Percentiles rank a stretch among this genome's conserved stretches.
Evolutionary conservation across 2,113 vertebrate species (phyloP).

Genomic region (Hippotragus niger): DNA sequence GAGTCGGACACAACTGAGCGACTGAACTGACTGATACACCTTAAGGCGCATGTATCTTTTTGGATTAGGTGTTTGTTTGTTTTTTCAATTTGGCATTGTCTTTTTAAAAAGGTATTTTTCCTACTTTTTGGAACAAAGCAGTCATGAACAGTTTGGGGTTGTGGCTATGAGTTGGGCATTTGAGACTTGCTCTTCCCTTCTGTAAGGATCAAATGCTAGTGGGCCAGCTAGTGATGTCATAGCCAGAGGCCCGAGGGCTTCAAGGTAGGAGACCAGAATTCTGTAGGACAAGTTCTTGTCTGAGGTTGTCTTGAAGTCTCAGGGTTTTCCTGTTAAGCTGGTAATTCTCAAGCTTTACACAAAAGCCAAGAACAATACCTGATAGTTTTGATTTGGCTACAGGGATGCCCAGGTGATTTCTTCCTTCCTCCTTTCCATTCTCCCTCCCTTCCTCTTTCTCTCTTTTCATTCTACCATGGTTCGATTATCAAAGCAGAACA

Average conservation of each 20-base stretch:
- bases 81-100: not conserved
- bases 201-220: not conserved
- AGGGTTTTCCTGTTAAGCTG: not conserved
- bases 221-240: not conserved
- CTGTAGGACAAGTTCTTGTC: not conserved
- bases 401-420: not conserved
- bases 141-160: not conserved
- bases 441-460: not conserved
- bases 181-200: not conserved
- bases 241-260: not conserved
- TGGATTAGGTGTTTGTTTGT: no score
- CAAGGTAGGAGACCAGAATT: not conserved
- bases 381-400: not conserved
- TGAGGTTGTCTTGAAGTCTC: not conserved
- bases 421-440: not conserved
- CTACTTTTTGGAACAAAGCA: constrained; percentile 10
- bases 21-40: not conserved
- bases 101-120: not conserved
- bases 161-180: not conserved
- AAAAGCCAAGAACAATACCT: not conserved
- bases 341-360: not conserved
- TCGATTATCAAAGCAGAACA: not conserved
- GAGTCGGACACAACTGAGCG: no score
- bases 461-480: not conserved
- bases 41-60: not conserved